Evolutionary conservation across 1,140 invertebrate genomes (phyloP), one percentile per base, ranked within the genome.

Genomic region (Euwallacea fornicatus): DNA sequence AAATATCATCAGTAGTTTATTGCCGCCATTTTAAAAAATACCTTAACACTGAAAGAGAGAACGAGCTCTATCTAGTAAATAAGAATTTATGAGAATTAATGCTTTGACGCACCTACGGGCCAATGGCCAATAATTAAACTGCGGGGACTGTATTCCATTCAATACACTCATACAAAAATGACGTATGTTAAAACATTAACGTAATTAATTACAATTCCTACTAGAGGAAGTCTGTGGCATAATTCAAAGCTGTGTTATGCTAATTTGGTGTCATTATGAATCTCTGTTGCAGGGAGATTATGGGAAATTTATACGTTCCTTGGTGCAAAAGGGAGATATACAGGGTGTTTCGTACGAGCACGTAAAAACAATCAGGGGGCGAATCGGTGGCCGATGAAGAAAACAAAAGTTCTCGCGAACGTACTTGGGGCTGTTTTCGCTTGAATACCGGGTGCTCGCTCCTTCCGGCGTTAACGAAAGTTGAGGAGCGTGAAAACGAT

Each of bases 81-180:
- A 47, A 44, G 41, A 42, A 63, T 63, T 63, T 63, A 46, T 63
- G 61, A 47, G 44, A 44, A 63, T 63, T 63, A 33, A 63, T 13
- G 21, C n/a, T 44, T 61, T 16, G 61, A 44, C 61, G 47, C 61
- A 63, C 61, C 61, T 47, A 44, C 61, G 43, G 21, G 21, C 21
- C 21, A 33, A 33, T 33, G 21, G 21, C 21, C 16, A 61, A 11
- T 43, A 43, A 61, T 41, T 9, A 61, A 43, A 61, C 21, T 61
- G 42, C 11, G 42, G 21, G 42, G 59, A 61, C 11, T 61, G 11
- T 61, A 15, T 61, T 61, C 16, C 42, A 21, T 61, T 61, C 21
- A 61, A 15, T 13, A 33, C 21, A 33, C 21, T 33, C 21, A 56
- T 56, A 56, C 54, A 9, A 56, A 56, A 41, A 42, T 61, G 59